Evolutionary conservation across 2,113 vertebrate genomes (phyloP).

Genomic region (Turdus rufiventris): DNA sequence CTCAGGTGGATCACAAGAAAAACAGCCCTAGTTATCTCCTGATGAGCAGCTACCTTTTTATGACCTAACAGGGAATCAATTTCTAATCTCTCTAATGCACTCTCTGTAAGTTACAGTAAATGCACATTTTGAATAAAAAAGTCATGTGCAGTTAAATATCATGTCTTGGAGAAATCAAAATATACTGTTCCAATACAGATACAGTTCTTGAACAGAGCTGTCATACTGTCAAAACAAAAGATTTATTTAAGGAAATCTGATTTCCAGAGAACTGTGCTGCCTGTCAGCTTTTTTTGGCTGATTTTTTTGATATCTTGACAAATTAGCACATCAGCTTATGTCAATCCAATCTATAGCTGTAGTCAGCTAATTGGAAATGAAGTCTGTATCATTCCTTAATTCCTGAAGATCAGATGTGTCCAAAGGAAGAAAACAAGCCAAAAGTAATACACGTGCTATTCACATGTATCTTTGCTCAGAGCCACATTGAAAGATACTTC

Average conservation of each 20-base stretch:
- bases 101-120: neutral
- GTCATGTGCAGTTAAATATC: neutral
- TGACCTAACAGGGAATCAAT: neutral
- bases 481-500: neutral
- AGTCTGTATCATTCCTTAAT: neutral
- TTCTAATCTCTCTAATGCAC: neutral
- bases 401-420: neutral
- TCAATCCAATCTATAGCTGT: neutral
- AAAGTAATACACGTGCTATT: neutral
- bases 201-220: neutral
- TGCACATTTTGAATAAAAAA: neutral
- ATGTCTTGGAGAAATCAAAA: slow-evolving; percentile 2
- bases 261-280: neutral
- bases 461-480: neutral
- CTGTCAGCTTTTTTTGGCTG: neutral
- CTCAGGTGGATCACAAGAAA: neutral
- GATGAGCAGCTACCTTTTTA: neutral
- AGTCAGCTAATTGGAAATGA: neutral
- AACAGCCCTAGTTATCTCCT: neutral
- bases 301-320: neutral
- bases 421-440: neutral
- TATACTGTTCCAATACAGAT: neutral
- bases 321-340: neutral
- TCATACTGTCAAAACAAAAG: slow-evolving; percentile 22
- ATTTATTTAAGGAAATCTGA: slow-evolving; percentile 7